These are phyloP conservation scores for Polydrusus tereticollis DNA, from an alignment of 2,888 invertebrate species.

Conservation along the genomic window DNA sequence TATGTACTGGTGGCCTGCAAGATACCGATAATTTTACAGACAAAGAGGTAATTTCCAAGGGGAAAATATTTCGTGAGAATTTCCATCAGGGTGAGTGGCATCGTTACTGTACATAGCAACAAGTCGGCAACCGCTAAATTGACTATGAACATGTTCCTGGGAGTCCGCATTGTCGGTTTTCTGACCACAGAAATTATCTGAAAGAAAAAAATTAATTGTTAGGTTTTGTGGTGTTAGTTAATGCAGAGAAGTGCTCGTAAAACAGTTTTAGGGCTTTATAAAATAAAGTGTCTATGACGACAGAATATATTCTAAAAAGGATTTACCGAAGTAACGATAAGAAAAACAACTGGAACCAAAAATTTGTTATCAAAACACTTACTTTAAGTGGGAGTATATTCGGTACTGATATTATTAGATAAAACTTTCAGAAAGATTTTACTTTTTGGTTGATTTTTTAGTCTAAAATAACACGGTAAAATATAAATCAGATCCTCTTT, in stretches of 20 bases:
- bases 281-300: no score
- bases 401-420: no score
- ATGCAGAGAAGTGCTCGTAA: background rate
- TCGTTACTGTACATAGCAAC: slow-evolving; percentile 88
- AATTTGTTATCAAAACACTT: no score
- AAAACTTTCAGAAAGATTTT: no score
- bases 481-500: no score
- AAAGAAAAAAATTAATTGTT: background rate
- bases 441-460: no score
- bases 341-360: no score
- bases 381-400: no score
- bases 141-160: slow-evolving; percentile 93
- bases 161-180: slow-evolving; percentile 91
- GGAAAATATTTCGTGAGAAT: slow-evolving; percentile 90
- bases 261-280: no score
- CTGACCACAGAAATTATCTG: slow-evolving; percentile 76
- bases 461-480: no score
- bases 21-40: slow-evolving; percentile 89
- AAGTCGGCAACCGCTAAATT: slow-evolving; percentile 91
- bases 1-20: slow-evolving; percentile 93
- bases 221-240: background rate
- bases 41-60: slow-evolving; percentile 80
- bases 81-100: slow-evolving; percentile 90
- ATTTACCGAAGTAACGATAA: no score
- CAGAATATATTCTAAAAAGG: no score